Conservation (phyloP, 2,888 invertebrate genomes). For the Megastigmus dorsalis region DNA sequence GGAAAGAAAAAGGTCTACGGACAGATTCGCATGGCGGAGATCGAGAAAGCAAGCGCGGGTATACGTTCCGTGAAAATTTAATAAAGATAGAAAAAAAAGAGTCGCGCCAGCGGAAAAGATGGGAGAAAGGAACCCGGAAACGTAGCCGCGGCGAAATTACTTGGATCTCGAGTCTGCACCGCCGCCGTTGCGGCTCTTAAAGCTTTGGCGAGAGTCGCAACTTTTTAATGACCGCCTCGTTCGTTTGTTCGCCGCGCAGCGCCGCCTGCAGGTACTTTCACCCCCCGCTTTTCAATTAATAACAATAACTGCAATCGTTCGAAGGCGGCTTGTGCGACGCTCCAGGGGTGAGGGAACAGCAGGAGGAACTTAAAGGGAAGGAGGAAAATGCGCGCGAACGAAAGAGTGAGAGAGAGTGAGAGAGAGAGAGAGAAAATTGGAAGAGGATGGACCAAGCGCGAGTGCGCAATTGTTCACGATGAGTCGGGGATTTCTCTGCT, state of each 20-base stretch:
- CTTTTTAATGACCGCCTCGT: slow-evolving; percentile 38
- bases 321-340: neutral
- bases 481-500: slow-evolving; percentile 35
- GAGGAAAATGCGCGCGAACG: too few species aligned
- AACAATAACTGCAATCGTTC: slow-evolving; percentile 42
- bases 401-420: too few species aligned
- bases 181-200: neutral
- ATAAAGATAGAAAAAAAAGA: neutral
- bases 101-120: neutral
- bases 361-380: neutral
- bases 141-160: neutral
- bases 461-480: slow-evolving; percentile 40
- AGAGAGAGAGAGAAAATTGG: slow-evolving; percentile 29
- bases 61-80: too few species aligned
- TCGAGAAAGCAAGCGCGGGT: too few species aligned
- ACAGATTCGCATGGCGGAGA: too few species aligned
- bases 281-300: slow-evolving; percentile 50
- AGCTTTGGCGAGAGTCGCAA: slow-evolving; percentile 1
- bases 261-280: neutral
- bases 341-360: neutral
- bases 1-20: too few species aligned
- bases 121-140: neutral
- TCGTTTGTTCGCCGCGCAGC: neutral
- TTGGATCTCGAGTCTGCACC: neutral
- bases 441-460: neutral